Evolutionary conservation across 2,797 vertebrate genomes (phyloP), one percentile per base, ranked within the genome.

Genomic region (Sciurus carolinensis): DNA sequence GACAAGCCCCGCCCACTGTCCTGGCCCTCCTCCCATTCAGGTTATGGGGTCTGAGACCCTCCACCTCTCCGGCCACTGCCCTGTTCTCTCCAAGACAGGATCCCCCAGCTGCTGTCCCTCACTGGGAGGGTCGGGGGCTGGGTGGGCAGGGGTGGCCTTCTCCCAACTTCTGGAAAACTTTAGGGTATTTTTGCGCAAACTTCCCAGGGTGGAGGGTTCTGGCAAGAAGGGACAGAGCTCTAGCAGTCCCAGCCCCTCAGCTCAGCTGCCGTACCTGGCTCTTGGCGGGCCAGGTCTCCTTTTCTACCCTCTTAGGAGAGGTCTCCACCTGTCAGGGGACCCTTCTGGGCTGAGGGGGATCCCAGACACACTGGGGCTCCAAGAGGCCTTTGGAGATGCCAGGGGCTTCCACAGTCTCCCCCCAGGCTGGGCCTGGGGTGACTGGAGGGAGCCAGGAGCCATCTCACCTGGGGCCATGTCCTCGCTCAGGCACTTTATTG

Each of bases 401-500:
- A 77, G 42, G 90, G 87, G 22, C 42, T 39, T 84, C 54, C 4
- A 59, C 73, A 28, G 39, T 87, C 77, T 79, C 44, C 89, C 87
- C 86, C 12, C 10, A 0, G 22, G 17, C 69, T 11, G 52, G 69
- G 80, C 36, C 81, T 87, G 57, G 81, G 81, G 44, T 71, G 76
- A 79, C 64, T 73, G 4, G 33, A 28, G 54, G 44, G 52, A 80
- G 18, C 30, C 9, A 1, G 87, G 33, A 59, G 57, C 67, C 67
- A 13, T 28, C 57, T 88, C 0, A 1, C 73, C 73, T 77, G 85
- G 62, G 52, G 88, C 69, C 79, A 33, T 39, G 75, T 26, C 79
- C 30, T 59, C 3, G 9, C 50, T 93, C 88, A 76, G 94, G 97
- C 97, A 97, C 97, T 98, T 97, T 95, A 96, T 47, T 82, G 44